Evolutionary conservation across 2,888 invertebrate genomes (phyloP), one percentile per base, ranked within the genome.

Genomic region (Quadroppia sp.): DNA sequence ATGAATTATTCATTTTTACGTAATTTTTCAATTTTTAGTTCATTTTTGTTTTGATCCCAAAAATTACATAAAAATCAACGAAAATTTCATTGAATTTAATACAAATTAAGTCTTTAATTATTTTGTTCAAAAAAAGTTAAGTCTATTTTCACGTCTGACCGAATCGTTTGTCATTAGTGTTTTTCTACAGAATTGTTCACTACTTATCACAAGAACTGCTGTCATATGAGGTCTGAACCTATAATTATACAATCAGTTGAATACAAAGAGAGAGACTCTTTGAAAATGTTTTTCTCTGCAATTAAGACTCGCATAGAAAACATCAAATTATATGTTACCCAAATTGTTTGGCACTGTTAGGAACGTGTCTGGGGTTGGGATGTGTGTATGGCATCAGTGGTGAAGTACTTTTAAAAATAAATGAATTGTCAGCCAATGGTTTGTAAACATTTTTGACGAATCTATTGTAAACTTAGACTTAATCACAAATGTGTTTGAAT

Each of bases 171-270:
- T 64, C 64, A 64, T 64, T 64, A 64, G 32, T 36, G 20, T 7
- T 59, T 59, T 7, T 32, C 17, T 30, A 64, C 17, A n/a, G n/a
- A 64, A 64, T 15, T 32, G 17, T 6, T 64, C 15, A n/a, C 25
- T 30, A 7, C 36, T 9, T 36, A 36, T 36, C 36, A 9, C 4
- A 7, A 36, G 36, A 36, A 9, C 6, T 36, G 36, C 36, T 36
- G 36, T 36, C 3, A 64, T 64, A 36, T 20, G n/a, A 36, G 64
- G 40, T 20, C n/a, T n/a, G 40, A 64, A 36, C 36, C 64, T 64
- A 64, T 64, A 64, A 64, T 64, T 64, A 64, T 20, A 40, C 64
- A 64, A 64, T 64, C 7, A 40, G 40, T 64, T 64, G 20, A 40
- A 61, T 23, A 56, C 11, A 64, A 40, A 20, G 36, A 36, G 64